Evolutionary conservation across 2,113 vertebrate species (phyloP).

Genomic region (Amphiprion percula): DNA sequence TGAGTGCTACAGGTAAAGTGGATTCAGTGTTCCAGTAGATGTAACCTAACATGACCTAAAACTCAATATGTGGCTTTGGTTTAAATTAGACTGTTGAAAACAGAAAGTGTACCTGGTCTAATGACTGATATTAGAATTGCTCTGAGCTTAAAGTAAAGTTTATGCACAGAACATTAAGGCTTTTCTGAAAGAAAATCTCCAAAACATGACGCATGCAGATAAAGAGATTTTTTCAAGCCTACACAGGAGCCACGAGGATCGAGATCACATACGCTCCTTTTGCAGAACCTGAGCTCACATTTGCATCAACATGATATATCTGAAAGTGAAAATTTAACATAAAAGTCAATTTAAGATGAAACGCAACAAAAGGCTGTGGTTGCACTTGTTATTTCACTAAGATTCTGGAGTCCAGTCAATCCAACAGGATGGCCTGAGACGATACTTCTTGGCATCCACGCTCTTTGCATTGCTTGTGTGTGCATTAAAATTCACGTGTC

Average conservation of each 20-base stretch:
- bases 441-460: constrained; percentile 21
- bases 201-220: constrained; percentile 51
- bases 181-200: constrained; percentile 52
- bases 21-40: constrained; percentile 57
- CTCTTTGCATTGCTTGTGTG: constrained; percentile 21
- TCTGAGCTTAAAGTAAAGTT: constrained; percentile 56
- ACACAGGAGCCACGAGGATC: constrained; percentile 38
- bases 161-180: constrained; percentile 68
- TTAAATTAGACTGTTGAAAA: constrained; percentile 68
- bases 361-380: constrained; percentile 49
- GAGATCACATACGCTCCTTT: neutral
- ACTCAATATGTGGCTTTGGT: constrained; percentile 72
- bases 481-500: neutral
- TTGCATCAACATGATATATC: constrained; percentile 31
- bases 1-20: constrained; percentile 74
- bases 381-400: constrained; percentile 23
- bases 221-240: constrained; percentile 46
- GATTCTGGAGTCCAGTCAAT: constrained; percentile 21
- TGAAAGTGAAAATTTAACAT: constrained; percentile 40
- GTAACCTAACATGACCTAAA: constrained; percentile 51
- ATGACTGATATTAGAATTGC: constrained; percentile 36
- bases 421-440: constrained; percentile 10
- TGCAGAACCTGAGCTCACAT: constrained; percentile 61
- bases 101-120: constrained; percentile 36
- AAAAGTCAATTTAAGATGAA: constrained; percentile 37